Conservation (phyloP, 1,140 invertebrate species). For the Homarus americanus region DNA sequence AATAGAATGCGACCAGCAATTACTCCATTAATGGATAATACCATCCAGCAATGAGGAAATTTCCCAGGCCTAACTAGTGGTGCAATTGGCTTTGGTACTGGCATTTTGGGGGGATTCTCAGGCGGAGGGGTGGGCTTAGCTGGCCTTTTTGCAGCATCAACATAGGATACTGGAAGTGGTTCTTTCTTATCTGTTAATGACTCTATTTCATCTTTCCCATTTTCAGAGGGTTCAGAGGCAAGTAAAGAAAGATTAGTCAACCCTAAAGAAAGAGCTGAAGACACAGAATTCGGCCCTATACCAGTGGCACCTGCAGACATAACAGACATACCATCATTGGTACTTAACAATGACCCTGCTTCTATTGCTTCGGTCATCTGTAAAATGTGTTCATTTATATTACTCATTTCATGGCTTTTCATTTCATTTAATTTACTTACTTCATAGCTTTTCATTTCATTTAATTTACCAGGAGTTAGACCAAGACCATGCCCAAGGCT, state of each 20-base stretch:
- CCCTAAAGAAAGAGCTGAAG: slow-evolving; percentile 57
- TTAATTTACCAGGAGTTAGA: slow-evolving; percentile 39
- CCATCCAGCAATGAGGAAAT: slow-evolving; percentile 75
- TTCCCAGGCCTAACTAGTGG: slow-evolving; percentile 44
- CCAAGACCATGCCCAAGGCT: slow-evolving; percentile 34
- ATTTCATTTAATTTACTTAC: slow-evolving; percentile 48
- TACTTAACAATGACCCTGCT: slow-evolving; percentile 52
- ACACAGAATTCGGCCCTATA: slow-evolving; percentile 47
- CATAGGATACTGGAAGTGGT: slow-evolving; percentile 68
- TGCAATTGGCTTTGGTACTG: slow-evolving; percentile 35
- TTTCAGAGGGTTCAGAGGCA: slow-evolving; percentile 46
- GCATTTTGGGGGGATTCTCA: slow-evolving; percentile 54
- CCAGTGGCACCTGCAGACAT: slow-evolving; percentile 53
- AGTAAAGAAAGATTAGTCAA: slow-evolving; percentile 60
- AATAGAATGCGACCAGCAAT: slow-evolving; percentile 69
- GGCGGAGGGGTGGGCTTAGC: slow-evolving; percentile 67
- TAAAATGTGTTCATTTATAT: slow-evolving; percentile 60
- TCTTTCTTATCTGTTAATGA: slow-evolving; percentile 54
- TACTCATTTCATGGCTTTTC: slow-evolving; percentile 59
- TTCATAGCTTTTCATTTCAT: slow-evolving; percentile 52
- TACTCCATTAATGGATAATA: slow-evolving; percentile 67
- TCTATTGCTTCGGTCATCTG: slow-evolving; percentile 73
- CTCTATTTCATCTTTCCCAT: slow-evolving; percentile 39
- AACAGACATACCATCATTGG: slow-evolving; percentile 54
- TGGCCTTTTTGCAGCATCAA: slow-evolving; percentile 74